A percentile compares a stretch with the other conserved stretches of the same genome.
Evolutionary conservation across 1,140 invertebrate species (phyloP).

Genomic region (Diorhabda elongata): DNA sequence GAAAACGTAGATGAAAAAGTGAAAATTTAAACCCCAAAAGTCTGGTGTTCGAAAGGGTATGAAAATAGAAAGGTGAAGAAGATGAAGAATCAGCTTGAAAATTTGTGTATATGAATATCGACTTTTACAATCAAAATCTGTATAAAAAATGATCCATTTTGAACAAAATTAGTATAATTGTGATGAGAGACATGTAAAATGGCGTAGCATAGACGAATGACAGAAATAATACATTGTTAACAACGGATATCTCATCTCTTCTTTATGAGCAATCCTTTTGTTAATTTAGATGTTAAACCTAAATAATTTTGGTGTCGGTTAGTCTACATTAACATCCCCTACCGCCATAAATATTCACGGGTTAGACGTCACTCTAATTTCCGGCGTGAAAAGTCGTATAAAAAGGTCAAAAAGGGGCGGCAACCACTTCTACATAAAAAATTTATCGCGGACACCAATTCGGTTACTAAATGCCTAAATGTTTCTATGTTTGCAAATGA

Average conservation of each 20-base stretch:
- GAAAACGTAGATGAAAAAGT: too few relatives aligned
- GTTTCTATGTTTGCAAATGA: too few relatives aligned
- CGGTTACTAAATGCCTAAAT: too few relatives aligned
- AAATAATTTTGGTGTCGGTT: background rate
- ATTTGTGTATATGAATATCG: too few relatives aligned
- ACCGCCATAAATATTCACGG: background rate
- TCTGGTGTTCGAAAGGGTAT: too few relatives aligned
- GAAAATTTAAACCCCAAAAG: too few relatives aligned
- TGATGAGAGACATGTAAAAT: too few relatives aligned
- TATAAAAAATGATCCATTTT: too few relatives aligned
- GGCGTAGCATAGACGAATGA: background rate
- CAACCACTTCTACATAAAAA: background rate
- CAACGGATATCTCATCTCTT: background rate
- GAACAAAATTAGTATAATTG: too few relatives aligned
- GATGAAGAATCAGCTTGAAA: too few relatives aligned
- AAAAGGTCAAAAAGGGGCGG: background rate
- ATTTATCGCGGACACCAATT: background rate
- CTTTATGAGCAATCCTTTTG: background rate
- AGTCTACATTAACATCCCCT: background rate
- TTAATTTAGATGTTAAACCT: background rate
- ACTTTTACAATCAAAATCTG: too few relatives aligned
- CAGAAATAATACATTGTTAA: background rate
- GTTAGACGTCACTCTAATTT: background rate
- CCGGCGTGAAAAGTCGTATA: slow-evolving; percentile 1
- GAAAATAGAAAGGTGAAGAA: too few relatives aligned